Evolutionary conservation across 35 echinoderm and acorn worm genomes (phyloP).

Genomic region (Apostichopus japonicus): DNA sequence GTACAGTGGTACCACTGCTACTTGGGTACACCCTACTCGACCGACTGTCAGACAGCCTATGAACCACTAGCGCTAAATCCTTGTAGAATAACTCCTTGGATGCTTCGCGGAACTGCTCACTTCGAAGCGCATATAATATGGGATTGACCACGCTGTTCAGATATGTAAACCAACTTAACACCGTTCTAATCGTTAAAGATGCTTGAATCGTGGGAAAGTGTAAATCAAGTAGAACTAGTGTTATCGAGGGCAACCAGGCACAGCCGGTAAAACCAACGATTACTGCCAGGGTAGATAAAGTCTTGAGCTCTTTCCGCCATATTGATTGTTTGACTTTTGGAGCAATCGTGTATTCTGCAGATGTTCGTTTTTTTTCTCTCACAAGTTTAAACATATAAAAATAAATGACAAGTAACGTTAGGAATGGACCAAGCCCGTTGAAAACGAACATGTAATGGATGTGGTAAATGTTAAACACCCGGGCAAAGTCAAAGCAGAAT

Average conservation of each 20-base stretch:
- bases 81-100: neutral
- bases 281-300: conserved; percentile 45
- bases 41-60: too few species aligned
- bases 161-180: conserved; percentile 63
- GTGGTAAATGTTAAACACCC: conserved; percentile 49
- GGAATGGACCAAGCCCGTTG: conserved; percentile 54
- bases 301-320: conserved; percentile 42
- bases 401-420: conserved; percentile 43
- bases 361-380: conserved; percentile 12
- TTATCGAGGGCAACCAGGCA: conserved; percentile 55
- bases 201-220: conserved; percentile 37
- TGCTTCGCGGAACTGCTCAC: conserved; percentile 48
- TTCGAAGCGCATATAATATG: conserved; percentile 53
- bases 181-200: conserved; percentile 8
- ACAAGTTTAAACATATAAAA: conserved; percentile 49
- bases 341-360: neutral
- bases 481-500: conserved; percentile 56
- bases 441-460: conserved; percentile 53
- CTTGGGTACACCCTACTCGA: neutral
- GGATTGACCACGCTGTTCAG: conserved; percentile 71
- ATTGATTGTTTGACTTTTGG: neutral
- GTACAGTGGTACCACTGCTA: neutral
- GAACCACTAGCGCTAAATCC: neutral
- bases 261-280: conserved; percentile 49
- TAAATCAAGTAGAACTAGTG: conserved; percentile 55